Evolutionary conservation across 92 coral and sea anemone species (phyloP).

Genomic region (Epizoanthus fatuus): DNA sequence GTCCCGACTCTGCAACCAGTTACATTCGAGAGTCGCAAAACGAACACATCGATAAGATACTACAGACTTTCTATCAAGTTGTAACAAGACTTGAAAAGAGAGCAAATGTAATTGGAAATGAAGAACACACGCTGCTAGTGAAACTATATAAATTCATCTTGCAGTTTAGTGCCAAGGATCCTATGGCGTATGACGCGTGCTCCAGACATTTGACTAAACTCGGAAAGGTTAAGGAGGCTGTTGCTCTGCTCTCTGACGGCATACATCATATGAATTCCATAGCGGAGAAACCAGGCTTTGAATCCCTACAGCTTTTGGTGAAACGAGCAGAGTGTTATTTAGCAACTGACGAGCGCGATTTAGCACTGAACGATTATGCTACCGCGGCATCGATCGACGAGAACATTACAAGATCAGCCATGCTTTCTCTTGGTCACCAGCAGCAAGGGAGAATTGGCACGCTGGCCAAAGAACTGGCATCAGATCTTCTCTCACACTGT

Average conservation of each 20-base stretch:
- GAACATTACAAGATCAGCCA: slow-evolving; percentile 61
- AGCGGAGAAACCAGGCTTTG: slow-evolving; percentile 19
- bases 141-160: slow-evolving; percentile 75
- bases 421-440: slow-evolving; percentile 59
- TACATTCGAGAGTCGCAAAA: slow-evolving; percentile 67
- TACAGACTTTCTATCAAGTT: slow-evolving; percentile 68
- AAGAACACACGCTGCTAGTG: slow-evolving; percentile 33
- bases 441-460: slow-evolving; percentile 56
- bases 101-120: slow-evolving; percentile 19
- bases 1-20: slow-evolving; percentile 50
- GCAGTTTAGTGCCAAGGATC: slow-evolving; percentile 60
- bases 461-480: slow-evolving; percentile 66
- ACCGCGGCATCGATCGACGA: slow-evolving; percentile 72
- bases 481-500: slow-evolving; percentile 66
- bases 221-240: slow-evolving; percentile 74
- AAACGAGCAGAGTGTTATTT: slow-evolving; percentile 81
- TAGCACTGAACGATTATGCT: slow-evolving; percentile 76
- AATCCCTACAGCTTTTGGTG: slow-evolving; percentile 52
- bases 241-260: slow-evolving; percentile 72
- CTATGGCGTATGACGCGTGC: slow-evolving; percentile 61
- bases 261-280: slow-evolving; percentile 40
- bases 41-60: slow-evolving; percentile 40
- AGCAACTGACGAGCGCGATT: slow-evolving; percentile 62
- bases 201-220: slow-evolving; percentile 72
- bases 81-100: slow-evolving; percentile 51